Evolutionary conservation across 2,797 vertebrate genomes (phyloP).

Genomic region (Neomorphus geoffroyi): DNA sequence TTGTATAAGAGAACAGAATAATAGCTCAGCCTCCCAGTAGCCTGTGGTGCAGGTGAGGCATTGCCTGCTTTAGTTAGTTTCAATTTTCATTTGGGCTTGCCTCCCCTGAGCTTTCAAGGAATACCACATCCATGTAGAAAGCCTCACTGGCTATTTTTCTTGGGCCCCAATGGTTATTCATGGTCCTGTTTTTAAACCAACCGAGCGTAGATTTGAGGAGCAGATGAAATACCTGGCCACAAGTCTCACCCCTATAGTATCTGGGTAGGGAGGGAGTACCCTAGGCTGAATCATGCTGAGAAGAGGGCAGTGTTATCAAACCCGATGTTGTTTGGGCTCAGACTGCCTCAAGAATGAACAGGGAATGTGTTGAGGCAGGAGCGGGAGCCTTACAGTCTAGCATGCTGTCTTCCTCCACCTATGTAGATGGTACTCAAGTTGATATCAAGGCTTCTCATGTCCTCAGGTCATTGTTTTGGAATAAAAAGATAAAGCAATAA

Average conservation of each 20-base stretch:
- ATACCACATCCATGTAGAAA: background rate
- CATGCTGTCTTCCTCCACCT: background rate
- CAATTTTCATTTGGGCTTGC: background rate
- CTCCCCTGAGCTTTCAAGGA: background rate
- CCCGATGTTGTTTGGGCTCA: background rate
- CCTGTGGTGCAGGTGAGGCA: background rate
- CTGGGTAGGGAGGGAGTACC: background rate
- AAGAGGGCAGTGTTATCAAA: background rate
- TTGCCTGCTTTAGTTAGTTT: background rate
- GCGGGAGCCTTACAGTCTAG: background rate
- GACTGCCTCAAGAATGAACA: background rate
- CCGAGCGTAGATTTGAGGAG: background rate
- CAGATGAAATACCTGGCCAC: background rate
- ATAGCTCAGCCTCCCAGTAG: background rate
- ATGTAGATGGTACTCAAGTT: background rate
- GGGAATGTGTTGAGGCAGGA: background rate
- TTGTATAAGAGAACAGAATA: background rate
- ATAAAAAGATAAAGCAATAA: background rate
- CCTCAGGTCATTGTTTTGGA: background rate
- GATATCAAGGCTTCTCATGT: background rate
- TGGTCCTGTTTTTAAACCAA: background rate
- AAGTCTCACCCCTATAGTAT: background rate
- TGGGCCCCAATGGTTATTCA: background rate
- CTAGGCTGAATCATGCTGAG: background rate
- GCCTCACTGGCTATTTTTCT: background rate